phyloP scores from a whole-genome alignment of 2,888 invertebrate genomes.

The Cactoblastis cactorum region DNA sequence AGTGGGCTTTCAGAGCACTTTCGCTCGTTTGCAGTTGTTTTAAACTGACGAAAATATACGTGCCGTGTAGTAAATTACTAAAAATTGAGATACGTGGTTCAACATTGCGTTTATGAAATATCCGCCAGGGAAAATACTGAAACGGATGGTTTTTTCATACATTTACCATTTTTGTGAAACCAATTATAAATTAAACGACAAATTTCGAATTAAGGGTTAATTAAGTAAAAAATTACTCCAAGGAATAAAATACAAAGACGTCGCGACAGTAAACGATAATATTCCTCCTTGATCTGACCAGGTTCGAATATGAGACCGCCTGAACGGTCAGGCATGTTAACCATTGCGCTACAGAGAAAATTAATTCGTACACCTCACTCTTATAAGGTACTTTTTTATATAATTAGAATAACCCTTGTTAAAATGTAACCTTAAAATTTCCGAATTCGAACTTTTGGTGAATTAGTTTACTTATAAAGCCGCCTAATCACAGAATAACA shows the following conservation, averaged over 20 bases:
- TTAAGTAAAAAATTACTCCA: background rate
- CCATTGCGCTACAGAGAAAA: too few species aligned
- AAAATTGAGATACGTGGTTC: constrained; percentile 7
- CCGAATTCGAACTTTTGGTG: too few species aligned
- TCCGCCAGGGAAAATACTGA: background rate
- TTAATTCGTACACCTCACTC: too few species aligned
- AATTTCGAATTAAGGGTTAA: background rate
- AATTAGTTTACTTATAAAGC: background rate
- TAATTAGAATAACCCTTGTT: too few species aligned
- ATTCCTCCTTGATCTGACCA: too few species aligned
- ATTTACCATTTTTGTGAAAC: background rate
- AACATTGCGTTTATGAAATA: constrained; percentile 10
- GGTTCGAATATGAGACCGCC: too few species aligned
- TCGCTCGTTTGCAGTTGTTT: constrained; percentile 15
- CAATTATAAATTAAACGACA: background rate
- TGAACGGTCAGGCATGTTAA: too few species aligned
- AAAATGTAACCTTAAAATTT: too few species aligned
- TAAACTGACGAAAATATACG: constrained; percentile 5
- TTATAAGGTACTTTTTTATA: too few species aligned
- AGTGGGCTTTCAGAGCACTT: constrained; percentile 12
- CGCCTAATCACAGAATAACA: constrained; percentile 27
- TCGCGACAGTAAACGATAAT: too few species aligned
- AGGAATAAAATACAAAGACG: too few species aligned
- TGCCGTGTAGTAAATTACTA: constrained; percentile 5
- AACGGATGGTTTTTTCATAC: background rate